Evolutionary conservation across 2,113 vertebrate genomes (phyloP).

Genomic region (Sorex fumeus): DNA sequence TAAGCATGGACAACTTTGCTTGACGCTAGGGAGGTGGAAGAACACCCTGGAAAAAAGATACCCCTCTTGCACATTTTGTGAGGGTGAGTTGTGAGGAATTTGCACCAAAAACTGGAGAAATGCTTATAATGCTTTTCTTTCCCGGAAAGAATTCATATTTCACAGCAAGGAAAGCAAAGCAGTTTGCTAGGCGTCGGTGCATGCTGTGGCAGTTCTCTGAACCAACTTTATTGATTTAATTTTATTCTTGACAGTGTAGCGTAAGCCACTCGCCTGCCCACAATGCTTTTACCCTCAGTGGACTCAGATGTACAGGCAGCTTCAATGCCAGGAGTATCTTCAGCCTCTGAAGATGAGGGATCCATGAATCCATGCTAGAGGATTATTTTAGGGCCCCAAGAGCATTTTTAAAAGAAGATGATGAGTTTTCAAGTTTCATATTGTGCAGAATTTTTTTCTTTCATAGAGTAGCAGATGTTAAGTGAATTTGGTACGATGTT

Average conservation of each 20-base stretch:
- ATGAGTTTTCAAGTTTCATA: constrained; percentile 4
- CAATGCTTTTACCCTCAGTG: constrained; percentile 13
- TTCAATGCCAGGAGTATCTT: background rate
- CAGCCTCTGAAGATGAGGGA: constrained; percentile 34
- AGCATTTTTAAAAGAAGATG: constrained; percentile 38
- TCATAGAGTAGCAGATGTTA: constrained; percentile 9
- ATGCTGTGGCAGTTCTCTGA: constrained; percentile 17
- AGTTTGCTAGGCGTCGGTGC: background rate
- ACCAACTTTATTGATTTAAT: background rate
- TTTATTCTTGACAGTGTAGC: constrained; percentile 40
- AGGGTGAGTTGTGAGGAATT: constrained; percentile 50
- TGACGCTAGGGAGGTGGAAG: constrained; percentile 57
- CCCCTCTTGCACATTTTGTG: background rate
- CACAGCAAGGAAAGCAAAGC: constrained; percentile 40
- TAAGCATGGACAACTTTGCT: constrained; percentile 54
- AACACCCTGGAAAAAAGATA: background rate
- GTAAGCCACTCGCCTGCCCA: constrained; percentile 4
- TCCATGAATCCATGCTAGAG: constrained; percentile 38
- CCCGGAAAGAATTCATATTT: background rate
- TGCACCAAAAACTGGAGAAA: constrained; percentile 49
- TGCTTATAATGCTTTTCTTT: constrained; percentile 30
- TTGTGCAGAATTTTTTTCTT: constrained; percentile 38
- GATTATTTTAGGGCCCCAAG: constrained; percentile 39
- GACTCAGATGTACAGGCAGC: background rate
- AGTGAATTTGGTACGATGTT: background rate